These are phyloP conservation scores for Ictalurus punctatus DNA, from an alignment of 2,113 vertebrate species.

Conservation along the genomic window DNA sequence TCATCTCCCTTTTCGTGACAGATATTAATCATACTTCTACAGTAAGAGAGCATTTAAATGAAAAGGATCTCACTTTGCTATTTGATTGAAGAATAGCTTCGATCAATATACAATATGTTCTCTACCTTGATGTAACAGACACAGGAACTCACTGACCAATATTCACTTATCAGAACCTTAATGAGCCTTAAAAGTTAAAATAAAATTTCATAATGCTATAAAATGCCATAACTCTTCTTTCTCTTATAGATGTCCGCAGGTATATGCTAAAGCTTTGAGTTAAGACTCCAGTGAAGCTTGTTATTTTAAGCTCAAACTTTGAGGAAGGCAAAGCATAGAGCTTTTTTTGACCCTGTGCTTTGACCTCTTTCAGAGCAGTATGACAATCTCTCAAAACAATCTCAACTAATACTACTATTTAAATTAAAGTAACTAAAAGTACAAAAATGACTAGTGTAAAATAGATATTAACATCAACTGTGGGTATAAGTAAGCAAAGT, in stretches of 20 bases:
- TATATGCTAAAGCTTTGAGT: slow-evolving; percentile 6
- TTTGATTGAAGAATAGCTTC: background rate
- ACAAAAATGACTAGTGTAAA: background rate
- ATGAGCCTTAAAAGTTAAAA: background rate
- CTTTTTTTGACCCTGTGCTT: slow-evolving; percentile 29
- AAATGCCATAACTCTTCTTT: background rate
- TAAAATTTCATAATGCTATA: background rate
- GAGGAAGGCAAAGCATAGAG: slow-evolving; percentile 44
- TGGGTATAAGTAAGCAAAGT: background rate
- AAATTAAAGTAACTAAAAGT: background rate
- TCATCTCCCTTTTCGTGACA: background rate
- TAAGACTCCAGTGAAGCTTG: slow-evolving; percentile 56
- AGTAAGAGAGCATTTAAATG: background rate
- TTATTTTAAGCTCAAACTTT: slow-evolving; percentile 65
- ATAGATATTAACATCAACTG: background rate
- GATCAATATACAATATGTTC: background rate
- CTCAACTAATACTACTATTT: slow-evolving; percentile 8
- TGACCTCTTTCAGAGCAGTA: background rate
- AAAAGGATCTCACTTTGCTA: background rate
- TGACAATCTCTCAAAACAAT: background rate
- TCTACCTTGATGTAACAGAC: background rate
- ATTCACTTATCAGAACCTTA: slow-evolving; percentile 9
- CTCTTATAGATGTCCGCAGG: background rate
- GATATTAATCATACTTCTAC: background rate
- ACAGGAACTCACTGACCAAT: background rate